Conservation (phyloP, 2,888 invertebrate genomes). For the Chydorus sphaericus region DNA sequence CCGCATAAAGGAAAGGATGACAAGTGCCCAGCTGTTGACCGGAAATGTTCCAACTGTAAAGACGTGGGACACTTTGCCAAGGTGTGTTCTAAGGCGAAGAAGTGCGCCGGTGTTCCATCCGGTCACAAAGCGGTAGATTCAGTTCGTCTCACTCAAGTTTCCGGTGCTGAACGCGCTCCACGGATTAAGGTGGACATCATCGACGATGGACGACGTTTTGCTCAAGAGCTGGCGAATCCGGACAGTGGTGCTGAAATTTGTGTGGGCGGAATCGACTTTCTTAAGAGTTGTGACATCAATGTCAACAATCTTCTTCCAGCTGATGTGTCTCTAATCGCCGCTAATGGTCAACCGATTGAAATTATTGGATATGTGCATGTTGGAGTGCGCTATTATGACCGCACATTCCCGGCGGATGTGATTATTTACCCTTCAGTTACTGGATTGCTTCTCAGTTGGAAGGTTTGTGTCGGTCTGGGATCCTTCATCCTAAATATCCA, state of each 20-base stretch:
- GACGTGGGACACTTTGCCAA: neutral
- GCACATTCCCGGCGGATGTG: too few species aligned
- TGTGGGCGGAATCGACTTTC: neutral
- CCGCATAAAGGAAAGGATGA: neutral
- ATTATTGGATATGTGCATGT: too few species aligned
- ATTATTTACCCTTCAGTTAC: too few species aligned
- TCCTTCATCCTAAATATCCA: too few species aligned
- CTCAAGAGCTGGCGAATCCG: neutral
- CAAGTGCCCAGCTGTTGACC: neutral
- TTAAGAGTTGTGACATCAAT: neutral
- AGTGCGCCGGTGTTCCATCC: neutral
- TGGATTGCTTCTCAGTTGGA: too few species aligned
- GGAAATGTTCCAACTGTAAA: neutral
- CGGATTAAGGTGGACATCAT: neutral
- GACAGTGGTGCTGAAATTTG: slow-evolving; percentile 2
- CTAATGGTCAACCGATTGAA: too few species aligned
- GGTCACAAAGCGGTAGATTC: too few species aligned
- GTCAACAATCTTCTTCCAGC: neutral
- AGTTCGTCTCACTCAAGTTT: too few species aligned
- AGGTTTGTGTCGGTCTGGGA: too few species aligned
- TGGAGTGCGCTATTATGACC: too few species aligned
- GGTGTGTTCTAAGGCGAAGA: neutral
- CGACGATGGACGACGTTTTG: neutral
- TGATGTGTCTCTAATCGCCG: too few species aligned
- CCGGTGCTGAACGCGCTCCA: too few species aligned